These are phyloP conservation scores for Agrochola lychnidis DNA, from an alignment of 2,888 invertebrate genomes.

Conservation along the genomic window DNA sequence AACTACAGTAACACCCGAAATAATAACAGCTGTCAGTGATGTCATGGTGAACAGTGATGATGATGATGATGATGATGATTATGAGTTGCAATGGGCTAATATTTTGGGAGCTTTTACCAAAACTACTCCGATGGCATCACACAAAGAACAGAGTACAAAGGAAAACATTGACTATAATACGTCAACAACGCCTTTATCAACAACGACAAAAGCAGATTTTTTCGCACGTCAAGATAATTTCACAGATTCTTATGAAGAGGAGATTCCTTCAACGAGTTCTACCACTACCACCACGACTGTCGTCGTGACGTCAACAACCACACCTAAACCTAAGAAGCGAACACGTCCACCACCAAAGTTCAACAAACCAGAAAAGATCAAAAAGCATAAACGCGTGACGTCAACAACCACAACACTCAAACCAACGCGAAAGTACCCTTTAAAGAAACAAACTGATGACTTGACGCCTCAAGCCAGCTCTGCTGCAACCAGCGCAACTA, in stretches of 20 bases:
- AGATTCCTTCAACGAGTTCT: constrained; percentile 41
- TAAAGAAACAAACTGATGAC: constrained; percentile 78
- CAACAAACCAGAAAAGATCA: constrained; percentile 79
- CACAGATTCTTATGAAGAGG: constrained; percentile 40
- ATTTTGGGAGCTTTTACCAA: constrained; percentile 83
- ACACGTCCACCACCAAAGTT: constrained; percentile 85
- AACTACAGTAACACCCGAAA: constrained; percentile 81
- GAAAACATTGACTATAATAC: constrained; percentile 69
- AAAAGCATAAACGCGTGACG: constrained; percentile 84
- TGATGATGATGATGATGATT: constrained; percentile 46
- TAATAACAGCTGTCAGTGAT: constrained; percentile 78
- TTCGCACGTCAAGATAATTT: constrained; percentile 23
- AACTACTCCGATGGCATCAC: constrained; percentile 84
- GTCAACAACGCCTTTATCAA: constrained; percentile 65
- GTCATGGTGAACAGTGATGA: too few species aligned
- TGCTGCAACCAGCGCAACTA: constrained; percentile 74
- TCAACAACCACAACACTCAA: constrained; percentile 77
- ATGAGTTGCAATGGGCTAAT: constrained; percentile 81
- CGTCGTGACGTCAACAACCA: constrained; percentile 62
- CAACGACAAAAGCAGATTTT: constrained; percentile 33
- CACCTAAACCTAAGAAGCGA: constrained; percentile 78
- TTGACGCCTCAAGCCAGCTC: constrained; percentile 83
- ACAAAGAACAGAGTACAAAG: constrained; percentile 69
- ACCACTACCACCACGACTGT: constrained; percentile 67
- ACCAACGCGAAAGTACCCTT: constrained; percentile 68